Evolutionary conservation across 2,797 vertebrate genomes (phyloP), one percentile per base, ranked within the genome.

Genomic region (Buceros bicornis): DNA sequence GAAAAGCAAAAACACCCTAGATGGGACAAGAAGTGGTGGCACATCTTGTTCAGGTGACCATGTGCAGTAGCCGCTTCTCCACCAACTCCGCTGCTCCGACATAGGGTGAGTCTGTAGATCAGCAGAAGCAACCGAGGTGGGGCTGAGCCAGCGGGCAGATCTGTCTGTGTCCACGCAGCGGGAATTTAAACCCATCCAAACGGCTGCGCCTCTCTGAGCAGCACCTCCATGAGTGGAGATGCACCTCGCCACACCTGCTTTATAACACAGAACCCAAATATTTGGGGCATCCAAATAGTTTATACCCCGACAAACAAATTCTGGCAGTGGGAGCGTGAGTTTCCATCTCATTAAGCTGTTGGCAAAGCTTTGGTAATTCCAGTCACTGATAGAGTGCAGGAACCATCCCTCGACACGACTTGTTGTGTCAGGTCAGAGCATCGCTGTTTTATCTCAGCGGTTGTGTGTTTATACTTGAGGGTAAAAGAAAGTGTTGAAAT

Each of bases 311-410:
- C 87, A 96, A 96, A 96, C 73, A 93, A 86, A 94, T 93, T 61
- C 94, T 96, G 96, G 96, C 96, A 89, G 80, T 15, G 45, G 56
- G 64, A 95, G 64, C 12, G 0, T 43, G 77, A 95, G 93, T 97
- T 96, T 97, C 94, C 95, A 93, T 96, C 89, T 95, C 88, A 71
- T 94, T 93, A 91, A 96, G 71, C 83, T 93, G 85, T 65, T 96
- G 95, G 96, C 96, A 96, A 88, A 84, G 82, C 87, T 54, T 62
- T 93, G 89, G 96, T 96, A 96, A 97, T 97, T 95, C 96, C 96
- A 95, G 87, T 90, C 93, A 82, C 82, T 90, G 94, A 84, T 93
- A 76, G 54, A 94, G 85, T 8, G 0, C 85, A 90, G 82, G 87
- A 90, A 42, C 90, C 91, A 88, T 76, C 85, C 72, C 67, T 73